phyloP scores from a whole-genome alignment of 2,797 vertebrate genomes.

The Ctenosaura bakeri region DNA sequence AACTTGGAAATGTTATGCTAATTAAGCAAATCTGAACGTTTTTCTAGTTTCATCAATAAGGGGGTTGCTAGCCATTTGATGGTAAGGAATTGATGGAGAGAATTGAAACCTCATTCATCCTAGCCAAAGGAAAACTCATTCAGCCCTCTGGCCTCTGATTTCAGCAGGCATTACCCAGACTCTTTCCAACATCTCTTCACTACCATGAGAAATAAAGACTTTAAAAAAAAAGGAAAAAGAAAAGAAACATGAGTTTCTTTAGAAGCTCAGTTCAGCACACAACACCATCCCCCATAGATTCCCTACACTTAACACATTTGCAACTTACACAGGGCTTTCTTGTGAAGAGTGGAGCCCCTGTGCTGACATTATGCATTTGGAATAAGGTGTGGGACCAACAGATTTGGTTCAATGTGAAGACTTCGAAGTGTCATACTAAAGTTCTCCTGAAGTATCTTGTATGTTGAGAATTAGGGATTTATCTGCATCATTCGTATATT shows the following conservation, averaged over 20 bases:
- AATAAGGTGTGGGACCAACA: neutral
- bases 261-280: neutral
- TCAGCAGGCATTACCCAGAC: too few relatives aligned
- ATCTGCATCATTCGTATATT: constrained; percentile 48
- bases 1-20: neutral
- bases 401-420: neutral
- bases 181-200: neutral
- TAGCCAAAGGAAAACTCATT: neutral
- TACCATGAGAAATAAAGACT: neutral
- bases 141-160: neutral
- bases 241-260: neutral
- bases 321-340: neutral
- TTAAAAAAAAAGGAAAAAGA: neutral
- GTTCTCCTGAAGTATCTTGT: constrained; percentile 55
- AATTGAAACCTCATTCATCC: neutral
- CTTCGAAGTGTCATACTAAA: constrained; percentile 16
- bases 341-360: neutral
- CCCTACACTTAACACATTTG: neutral
- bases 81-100: neutral
- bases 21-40: neutral
- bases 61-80: too few relatives aligned
- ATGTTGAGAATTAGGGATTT: constrained; percentile 68
- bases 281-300: neutral
- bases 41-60: neutral
- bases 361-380: neutral